These are phyloP conservation scores for Agrenia bidenticulata DNA, from an alignment of 2,888 invertebrate species.

Conservation along the genomic window DNA sequence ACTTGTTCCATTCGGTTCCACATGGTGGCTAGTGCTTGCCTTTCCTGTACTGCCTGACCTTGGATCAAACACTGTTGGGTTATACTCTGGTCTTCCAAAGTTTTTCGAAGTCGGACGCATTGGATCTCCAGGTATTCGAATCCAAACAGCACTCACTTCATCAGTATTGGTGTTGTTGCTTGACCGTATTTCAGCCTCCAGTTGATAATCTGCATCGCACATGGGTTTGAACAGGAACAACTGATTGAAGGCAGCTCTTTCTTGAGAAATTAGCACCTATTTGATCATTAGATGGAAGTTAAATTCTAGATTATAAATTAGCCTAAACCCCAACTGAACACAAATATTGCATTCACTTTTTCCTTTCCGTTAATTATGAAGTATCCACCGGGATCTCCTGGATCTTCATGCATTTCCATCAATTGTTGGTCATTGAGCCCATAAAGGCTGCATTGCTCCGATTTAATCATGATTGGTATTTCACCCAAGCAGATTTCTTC, in stretches of 20 bases:
- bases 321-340: neutral
- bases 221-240: slow-evolving; percentile 64
- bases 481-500: slow-evolving; percentile 54
- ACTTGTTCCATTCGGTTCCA: too few species aligned
- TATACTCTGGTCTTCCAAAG: neutral
- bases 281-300: too few species aligned
- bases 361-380: slow-evolving; percentile 67
- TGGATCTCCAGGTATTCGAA: slow-evolving; percentile 29
- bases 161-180: slow-evolving; percentile 58
- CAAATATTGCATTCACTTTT: slow-evolving; percentile 59
- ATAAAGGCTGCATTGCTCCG: slow-evolving; percentile 62
- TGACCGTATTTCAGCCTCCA: slow-evolving; percentile 64
- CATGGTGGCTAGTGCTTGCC: too few species aligned
- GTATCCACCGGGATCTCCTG: slow-evolving; percentile 65
- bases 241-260: slow-evolving; percentile 66
- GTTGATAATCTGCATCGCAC: slow-evolving; percentile 65
- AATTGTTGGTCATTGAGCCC: slow-evolving; percentile 57
- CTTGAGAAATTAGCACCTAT: slow-evolving; percentile 65
- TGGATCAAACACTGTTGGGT: neutral
- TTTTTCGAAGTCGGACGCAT: neutral
- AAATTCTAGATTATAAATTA: too few species aligned
- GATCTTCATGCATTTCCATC: slow-evolving; percentile 64
- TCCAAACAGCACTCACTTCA: slow-evolving; percentile 34
- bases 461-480: slow-evolving; percentile 65
- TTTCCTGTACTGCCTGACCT: too few species aligned